These are phyloP conservation scores for Bemisia tabaci DNA, from an alignment of 1,140 invertebrate genomes.

Conservation along the genomic window DNA sequence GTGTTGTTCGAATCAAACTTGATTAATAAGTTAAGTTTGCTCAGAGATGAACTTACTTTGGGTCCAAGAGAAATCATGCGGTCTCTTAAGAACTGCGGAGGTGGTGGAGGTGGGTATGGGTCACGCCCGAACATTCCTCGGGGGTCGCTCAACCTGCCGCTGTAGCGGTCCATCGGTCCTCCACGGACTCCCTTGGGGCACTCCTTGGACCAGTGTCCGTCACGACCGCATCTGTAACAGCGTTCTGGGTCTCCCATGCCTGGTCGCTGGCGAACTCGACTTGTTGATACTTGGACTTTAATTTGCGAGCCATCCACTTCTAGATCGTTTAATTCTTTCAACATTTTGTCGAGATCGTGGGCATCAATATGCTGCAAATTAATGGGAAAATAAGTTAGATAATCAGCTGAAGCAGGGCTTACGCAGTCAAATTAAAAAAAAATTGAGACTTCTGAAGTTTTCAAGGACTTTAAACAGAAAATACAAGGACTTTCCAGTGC, in stretches of 20 bases:
- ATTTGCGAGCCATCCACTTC: constrained; percentile 66
- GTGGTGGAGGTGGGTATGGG: constrained; percentile 69
- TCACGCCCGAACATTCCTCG: constrained; percentile 36
- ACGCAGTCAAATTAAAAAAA: background rate
- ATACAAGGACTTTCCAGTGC: no score
- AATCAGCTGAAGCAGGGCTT: background rate
- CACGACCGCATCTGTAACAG: constrained; percentile 84
- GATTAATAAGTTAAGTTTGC: no score
- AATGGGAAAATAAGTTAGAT: background rate
- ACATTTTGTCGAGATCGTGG: constrained; percentile 65
- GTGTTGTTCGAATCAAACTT: no score
- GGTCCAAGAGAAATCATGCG: constrained; percentile 53
- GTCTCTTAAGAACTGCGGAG: constrained; percentile 64
- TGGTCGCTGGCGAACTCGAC: constrained; percentile 76
- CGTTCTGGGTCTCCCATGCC: constrained; percentile 91
- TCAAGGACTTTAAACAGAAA: constrained; percentile 2
- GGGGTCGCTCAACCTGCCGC: background rate
- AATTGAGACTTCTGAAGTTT: background rate
- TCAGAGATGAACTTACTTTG: constrained; percentile 16
- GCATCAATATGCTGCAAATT: constrained; percentile 52
- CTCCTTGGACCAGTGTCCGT: constrained; percentile 90
- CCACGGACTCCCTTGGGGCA: constrained; percentile 43
- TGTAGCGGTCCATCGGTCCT: background rate
- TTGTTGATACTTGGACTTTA: constrained; percentile 81
- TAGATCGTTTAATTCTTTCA: constrained; percentile 72